Percentiles rank a stretch among this genome's conserved stretches.
Conservation (phyloP, 2,888 invertebrate genomes). For the Drosophila lutescens region DNA sequence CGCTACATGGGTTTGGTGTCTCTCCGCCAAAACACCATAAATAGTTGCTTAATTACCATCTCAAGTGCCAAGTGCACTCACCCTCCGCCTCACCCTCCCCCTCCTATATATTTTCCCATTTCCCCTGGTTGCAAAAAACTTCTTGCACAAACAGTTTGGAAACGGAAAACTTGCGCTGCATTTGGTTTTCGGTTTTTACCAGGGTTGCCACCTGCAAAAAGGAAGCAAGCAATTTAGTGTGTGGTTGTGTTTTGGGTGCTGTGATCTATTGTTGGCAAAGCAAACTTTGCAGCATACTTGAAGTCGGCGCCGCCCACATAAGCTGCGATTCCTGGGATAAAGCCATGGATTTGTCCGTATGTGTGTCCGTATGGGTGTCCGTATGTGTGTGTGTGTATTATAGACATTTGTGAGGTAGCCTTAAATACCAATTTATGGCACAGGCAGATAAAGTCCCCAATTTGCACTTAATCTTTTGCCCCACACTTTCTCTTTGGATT, state of each 20-base stretch:
- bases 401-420: constrained; percentile 81
- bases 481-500: constrained; percentile 19
- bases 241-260: constrained; percentile 37
- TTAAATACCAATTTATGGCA: constrained; percentile 84
- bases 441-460: constrained; percentile 84
- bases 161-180: constrained; percentile 58
- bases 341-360: constrained; percentile 5
- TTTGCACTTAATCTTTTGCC: constrained; percentile 84
- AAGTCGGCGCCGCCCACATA: constrained; percentile 53
- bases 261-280: constrained; percentile 76
- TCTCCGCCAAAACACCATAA: constrained; percentile 49
- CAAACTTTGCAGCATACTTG: constrained; percentile 68
- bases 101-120: neutral
- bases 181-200: constrained; percentile 32
- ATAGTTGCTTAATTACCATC: constrained; percentile 73
- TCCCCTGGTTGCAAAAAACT: constrained; percentile 28
- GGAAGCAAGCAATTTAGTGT: constrained; percentile 30
- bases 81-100: neutral
- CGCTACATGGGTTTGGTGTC: constrained; percentile 61
- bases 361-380: too few relatives aligned
- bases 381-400: constrained; percentile 48
- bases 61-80: constrained; percentile 62
- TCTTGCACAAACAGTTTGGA: constrained; percentile 23
- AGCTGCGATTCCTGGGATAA: constrained; percentile 26
- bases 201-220: constrained; percentile 39